These are phyloP conservation scores for Hyppa rectilinea DNA, from an alignment of 2,888 invertebrate species.

Conservation along the genomic window DNA sequence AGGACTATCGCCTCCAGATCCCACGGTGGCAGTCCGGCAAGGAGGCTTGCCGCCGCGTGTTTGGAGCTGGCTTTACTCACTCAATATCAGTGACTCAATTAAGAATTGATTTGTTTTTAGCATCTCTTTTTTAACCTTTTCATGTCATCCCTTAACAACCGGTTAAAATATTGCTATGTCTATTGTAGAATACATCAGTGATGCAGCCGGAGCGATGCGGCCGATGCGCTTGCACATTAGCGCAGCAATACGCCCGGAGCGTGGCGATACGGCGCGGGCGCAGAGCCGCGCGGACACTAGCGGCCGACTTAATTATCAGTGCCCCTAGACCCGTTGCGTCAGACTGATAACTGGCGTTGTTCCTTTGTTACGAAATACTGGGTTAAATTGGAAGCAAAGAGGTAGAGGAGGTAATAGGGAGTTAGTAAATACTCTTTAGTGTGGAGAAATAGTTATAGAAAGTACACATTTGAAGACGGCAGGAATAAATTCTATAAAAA, in stretches of 20 bases:
- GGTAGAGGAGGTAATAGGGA: neutral
- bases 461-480: neutral
- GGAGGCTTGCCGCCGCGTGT: too few species aligned
- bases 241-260: conserved; percentile 76
- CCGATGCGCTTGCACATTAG: conserved; percentile 77
- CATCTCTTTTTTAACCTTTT: too few species aligned
- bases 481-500: neutral
- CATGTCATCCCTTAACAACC: neutral
- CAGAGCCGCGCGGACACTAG: conserved; percentile 71
- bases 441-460: neutral
- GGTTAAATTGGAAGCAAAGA: conserved; percentile 20
- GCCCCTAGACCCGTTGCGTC: conserved; percentile 74
- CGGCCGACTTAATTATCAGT: conserved; percentile 78
- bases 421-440: neutral
- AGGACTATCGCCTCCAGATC: too few species aligned
- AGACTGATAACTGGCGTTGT: conserved; percentile 52
- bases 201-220: conserved; percentile 58
- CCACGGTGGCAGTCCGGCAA: too few species aligned
- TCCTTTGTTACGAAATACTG: conserved; percentile 50
- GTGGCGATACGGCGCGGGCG: conserved; percentile 70
- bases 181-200: conserved; percentile 70
- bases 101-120: too few species aligned
- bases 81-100: too few species aligned
- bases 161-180: conserved; percentile 16
- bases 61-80: too few species aligned